Evolutionary conservation across 2,888 invertebrate genomes (phyloP).

Genomic region (Thumatha senex): DNA sequence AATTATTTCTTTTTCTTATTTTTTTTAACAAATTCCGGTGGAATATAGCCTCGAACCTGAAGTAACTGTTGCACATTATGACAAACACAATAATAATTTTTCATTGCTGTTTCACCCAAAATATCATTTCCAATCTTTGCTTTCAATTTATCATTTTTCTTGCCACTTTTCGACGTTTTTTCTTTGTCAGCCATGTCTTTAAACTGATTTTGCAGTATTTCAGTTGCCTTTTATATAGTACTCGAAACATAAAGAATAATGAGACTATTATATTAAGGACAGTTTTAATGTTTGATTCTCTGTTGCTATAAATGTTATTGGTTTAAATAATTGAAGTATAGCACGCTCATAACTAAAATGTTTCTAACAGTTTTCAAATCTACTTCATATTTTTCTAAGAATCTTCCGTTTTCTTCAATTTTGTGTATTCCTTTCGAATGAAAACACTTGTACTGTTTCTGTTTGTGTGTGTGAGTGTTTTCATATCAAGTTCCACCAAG

Average conservation of each 20-base stretch:
- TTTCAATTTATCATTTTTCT: conserved; percentile 82
- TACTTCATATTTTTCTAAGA: too few relatives aligned
- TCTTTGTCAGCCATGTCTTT: conserved; percentile 64
- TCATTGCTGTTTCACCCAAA: conserved; percentile 95
- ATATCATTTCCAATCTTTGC: conserved; percentile 91
- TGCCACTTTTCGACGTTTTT: conserved; percentile 69
- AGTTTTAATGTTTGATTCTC: neutral
- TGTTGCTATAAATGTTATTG: neutral
- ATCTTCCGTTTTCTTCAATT: too few relatives aligned
- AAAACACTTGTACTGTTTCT: too few relatives aligned
- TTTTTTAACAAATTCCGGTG: conserved; percentile 94
- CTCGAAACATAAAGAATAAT: neutral
- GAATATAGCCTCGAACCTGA: conserved; percentile 93
- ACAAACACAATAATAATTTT: conserved; percentile 96
- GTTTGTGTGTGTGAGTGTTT: too few relatives aligned
- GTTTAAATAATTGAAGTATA: neutral
- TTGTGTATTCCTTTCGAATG: too few relatives aligned
- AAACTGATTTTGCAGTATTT: conserved; percentile 7
- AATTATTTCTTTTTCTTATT: conserved; percentile 88
- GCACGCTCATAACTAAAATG: neutral
- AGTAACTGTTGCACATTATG: conserved; percentile 96
- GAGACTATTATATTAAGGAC: neutral
- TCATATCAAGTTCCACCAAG: too few relatives aligned
- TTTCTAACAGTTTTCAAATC: too few relatives aligned
- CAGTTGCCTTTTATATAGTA: conserved; percentile 10